phyloP scores from a whole-genome alignment of 2,888 invertebrate genomes.

The Pyrgus malvae region DNA sequence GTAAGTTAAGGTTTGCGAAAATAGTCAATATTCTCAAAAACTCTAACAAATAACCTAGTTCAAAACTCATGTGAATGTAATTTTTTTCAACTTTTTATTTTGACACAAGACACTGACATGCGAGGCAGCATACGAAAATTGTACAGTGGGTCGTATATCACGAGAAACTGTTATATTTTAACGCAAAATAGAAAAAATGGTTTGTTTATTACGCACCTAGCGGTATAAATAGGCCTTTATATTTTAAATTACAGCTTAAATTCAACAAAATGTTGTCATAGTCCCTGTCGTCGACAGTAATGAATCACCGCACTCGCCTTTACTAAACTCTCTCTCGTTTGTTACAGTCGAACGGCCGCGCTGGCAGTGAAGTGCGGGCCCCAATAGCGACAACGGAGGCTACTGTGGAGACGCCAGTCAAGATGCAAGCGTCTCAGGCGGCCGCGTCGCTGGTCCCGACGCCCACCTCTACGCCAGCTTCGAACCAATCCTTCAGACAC shows the following conservation, averaged over 20 bases:
- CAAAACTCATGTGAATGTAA: no score
- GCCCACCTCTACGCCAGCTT: conserved; percentile 64
- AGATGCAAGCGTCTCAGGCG: conserved; percentile 75
- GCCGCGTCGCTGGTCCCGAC: conserved; percentile 66
- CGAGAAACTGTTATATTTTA: neutral
- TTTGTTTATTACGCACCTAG: no score
- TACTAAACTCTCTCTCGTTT: conserved; percentile 41
- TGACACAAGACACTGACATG: neutral
- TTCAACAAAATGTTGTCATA: neutral
- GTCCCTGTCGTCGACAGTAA: neutral
- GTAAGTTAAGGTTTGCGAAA: neutral
- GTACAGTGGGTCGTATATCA: no score
- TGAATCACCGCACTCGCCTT: conserved; percentile 3
- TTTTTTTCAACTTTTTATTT: no score
- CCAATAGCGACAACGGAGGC: conserved; percentile 81
- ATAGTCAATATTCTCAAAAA: neutral
- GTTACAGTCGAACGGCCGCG: conserved; percentile 69
- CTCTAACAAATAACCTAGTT: no score
- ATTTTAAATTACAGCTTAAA: neutral
- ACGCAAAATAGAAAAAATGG: neutral
- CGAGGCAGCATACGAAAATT: neutral
- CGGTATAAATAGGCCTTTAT: no score
- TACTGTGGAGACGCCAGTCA: conserved; percentile 73
- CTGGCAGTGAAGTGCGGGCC: conserved; percentile 68
- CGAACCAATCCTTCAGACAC: conserved; percentile 64